phyloP scores from a whole-genome alignment of 2,797 vertebrate genomes.

The Ctenochaetus hawaiiensis region DNA sequence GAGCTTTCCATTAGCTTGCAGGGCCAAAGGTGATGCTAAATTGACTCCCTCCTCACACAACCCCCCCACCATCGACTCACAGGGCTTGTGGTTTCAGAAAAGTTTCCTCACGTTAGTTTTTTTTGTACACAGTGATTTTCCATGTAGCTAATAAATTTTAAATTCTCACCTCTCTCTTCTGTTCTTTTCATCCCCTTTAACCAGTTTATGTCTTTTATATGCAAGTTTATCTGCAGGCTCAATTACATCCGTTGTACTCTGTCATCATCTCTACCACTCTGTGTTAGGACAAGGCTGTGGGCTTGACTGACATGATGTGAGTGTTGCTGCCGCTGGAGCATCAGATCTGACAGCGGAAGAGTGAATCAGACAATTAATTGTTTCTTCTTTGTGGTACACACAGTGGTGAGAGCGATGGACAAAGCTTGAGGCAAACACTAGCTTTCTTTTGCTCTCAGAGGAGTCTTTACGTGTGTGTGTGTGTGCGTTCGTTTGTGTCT shows the following conservation, averaged over 20 bases:
- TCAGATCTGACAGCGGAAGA: conserved; percentile 65
- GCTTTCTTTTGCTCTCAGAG: conserved; percentile 45
- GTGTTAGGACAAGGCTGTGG: conserved; percentile 56
- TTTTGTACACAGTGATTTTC: conserved; percentile 14
- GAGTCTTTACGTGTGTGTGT: conserved; percentile 22
- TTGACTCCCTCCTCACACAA: conserved; percentile 49
- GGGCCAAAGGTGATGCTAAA: conserved; percentile 73
- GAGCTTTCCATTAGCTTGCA: conserved; percentile 75
- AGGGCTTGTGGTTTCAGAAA: conserved; percentile 26
- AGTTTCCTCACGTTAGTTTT: conserved; percentile 14
- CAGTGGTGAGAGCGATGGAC: conserved; percentile 43
- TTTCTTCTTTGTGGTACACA: conserved; percentile 64
- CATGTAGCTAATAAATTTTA: conserved; percentile 1
- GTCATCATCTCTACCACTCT: conserved; percentile 37
- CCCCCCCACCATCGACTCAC: conserved; percentile 14
- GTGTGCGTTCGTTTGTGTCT: conserved; percentile 24
- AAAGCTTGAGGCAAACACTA: conserved; percentile 54
- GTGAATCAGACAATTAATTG: conserved; percentile 78
- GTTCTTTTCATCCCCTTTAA: conserved; percentile 14
- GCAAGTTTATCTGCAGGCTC: conserved; percentile 20
- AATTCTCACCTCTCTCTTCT: conserved; percentile 13
- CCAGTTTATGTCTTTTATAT: conserved; percentile 10
- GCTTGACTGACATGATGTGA: conserved; percentile 72
- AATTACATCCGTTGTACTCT: conserved; percentile 41
- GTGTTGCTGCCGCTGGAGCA: conserved; percentile 67